Evolutionary conservation across 1,140 invertebrate species (phyloP).

Genomic region (Anthonomus grandis): DNA sequence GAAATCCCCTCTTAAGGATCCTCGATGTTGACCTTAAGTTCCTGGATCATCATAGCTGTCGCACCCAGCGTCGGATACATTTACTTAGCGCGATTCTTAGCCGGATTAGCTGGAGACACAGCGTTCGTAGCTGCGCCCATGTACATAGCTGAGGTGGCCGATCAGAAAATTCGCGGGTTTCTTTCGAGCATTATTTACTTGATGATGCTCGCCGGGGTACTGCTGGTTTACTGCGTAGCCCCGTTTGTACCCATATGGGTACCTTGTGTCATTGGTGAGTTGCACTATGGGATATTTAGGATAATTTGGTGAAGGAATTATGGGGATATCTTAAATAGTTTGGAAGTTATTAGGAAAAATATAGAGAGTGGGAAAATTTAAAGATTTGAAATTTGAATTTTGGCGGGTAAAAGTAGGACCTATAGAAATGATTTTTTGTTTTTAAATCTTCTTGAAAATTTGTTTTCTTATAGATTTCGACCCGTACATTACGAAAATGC

Average conservation of each 20-base stretch:
- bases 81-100: constrained; percentile 51
- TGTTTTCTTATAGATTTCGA: no score
- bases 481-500: no score
- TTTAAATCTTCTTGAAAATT: not conserved
- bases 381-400: no score
- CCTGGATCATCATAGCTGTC: constrained; percentile 59
- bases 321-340: no score
- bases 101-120: constrained; percentile 38
- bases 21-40: constrained; percentile 57
- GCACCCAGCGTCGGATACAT: constrained; percentile 48
- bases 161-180: constrained; percentile 42
- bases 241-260: constrained; percentile 37
- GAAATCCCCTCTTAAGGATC: constrained; percentile 50
- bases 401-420: no score
- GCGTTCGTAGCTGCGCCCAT: constrained; percentile 42
- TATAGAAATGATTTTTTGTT: no score
- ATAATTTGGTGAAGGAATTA: no score
- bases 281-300: no score
- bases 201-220: constrained; percentile 40
- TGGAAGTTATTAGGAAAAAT: no score
- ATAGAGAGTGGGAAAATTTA: no score
- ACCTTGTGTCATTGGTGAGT: constrained; percentile 31
- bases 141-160: constrained; percentile 46
- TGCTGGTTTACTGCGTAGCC: constrained; percentile 37
- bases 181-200: constrained; percentile 39